Conservation (phyloP, 2,797 vertebrate genomes). For the Falco naumanni region DNA sequence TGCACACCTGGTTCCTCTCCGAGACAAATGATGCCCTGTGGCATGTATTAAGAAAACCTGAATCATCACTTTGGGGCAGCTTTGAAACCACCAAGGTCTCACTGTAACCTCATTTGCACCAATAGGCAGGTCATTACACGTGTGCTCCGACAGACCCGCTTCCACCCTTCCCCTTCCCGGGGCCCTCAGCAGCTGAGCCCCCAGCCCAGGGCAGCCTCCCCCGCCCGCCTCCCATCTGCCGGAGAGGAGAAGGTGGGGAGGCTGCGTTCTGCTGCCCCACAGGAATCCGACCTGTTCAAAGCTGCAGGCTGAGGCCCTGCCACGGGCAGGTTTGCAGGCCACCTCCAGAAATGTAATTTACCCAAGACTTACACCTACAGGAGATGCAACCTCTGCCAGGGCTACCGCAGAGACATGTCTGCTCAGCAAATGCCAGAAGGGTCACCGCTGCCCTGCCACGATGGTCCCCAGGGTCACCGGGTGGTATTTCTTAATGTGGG, state of each 20-base stretch:
- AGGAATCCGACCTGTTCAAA: neutral
- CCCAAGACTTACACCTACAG: neutral
- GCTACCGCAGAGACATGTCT: neutral
- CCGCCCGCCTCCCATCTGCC: neutral
- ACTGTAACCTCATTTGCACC: neutral
- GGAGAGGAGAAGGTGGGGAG: neutral
- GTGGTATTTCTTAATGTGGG: neutral
- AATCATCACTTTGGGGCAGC: neutral
- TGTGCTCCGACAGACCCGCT: neutral
- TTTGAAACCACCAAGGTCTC: neutral
- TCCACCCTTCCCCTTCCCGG: neutral
- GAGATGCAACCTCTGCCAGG: neutral
- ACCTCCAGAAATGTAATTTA: neutral
- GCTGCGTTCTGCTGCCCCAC: neutral
- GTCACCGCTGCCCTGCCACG: neutral
- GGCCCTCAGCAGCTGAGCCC: neutral
- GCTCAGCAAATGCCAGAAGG: neutral
- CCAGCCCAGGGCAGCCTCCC: neutral
- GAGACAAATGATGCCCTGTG: neutral
- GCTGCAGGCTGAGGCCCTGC: neutral
- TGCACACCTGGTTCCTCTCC: neutral
- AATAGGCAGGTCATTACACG: neutral
- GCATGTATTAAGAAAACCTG: neutral
- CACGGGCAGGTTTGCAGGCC: neutral
- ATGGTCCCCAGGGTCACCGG: rapidly evolving